phyloP scores from a whole-genome alignment of 2,888 invertebrate species.

The Smittia aterrima region DNA sequence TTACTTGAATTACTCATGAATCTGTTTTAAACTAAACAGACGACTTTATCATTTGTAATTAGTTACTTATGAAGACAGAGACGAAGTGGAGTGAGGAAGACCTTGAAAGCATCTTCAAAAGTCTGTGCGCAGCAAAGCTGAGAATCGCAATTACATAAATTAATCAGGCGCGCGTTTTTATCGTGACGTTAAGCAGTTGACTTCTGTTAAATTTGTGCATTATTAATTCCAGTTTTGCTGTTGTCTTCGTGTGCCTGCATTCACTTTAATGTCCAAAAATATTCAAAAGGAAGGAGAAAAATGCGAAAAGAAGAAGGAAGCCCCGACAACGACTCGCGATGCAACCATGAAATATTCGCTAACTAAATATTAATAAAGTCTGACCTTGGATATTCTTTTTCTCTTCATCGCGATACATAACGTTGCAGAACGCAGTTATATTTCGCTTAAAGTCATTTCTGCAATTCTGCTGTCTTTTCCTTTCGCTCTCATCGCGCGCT shows the following conservation, averaged over 20 bases:
- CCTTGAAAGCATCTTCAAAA: too few relatives aligned
- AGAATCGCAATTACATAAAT: conserved; percentile 5
- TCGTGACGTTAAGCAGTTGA: not conserved
- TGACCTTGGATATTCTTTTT: conserved; percentile 33
- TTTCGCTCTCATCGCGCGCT: not conserved
- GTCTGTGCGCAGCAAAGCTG: too few relatives aligned
- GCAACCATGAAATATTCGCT: conserved; percentile 40
- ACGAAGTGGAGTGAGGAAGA: too few relatives aligned
- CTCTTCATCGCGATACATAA: conserved; percentile 25
- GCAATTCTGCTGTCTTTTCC: conserved; percentile 26
- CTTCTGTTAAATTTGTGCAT: conserved; percentile 16
- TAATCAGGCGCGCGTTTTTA: conserved; percentile 3
- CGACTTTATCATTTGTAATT: conserved; percentile 26
- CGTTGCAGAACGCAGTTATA: conserved; percentile 37
- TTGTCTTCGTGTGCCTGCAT: not conserved
- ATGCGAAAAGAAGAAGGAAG: conserved; percentile 27
- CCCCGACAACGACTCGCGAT: conserved; percentile 30
- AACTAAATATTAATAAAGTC: conserved; percentile 41
- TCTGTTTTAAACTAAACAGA: conserved; percentile 30
- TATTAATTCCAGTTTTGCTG: conserved; percentile 17
- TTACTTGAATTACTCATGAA: conserved; percentile 35
- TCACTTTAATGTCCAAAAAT: conserved; percentile 9
- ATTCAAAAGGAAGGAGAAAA: conserved; percentile 21
- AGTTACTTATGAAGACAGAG: not conserved
- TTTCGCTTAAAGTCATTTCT: conserved; percentile 39